These are phyloP conservation scores for Murina feae DNA, from an alignment of 2,113 vertebrate genomes.

Conservation along the genomic window DNA sequence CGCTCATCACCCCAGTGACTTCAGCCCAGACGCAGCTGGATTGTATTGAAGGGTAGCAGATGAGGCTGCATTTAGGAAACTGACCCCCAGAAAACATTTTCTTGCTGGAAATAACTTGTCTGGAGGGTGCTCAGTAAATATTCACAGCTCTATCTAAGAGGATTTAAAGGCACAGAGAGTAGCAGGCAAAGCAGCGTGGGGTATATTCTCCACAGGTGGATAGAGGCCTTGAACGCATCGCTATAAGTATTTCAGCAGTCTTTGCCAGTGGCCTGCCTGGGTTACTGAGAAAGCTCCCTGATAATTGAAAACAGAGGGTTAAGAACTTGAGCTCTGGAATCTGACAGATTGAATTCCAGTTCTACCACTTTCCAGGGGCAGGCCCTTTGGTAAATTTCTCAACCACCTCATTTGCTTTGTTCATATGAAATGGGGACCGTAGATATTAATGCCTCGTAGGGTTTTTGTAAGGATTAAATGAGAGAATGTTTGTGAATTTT, in stretches of 20 bases:
- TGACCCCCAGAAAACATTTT: not conserved
- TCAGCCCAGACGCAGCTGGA: not conserved
- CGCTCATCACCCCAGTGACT: not conserved
- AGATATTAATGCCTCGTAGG: not conserved
- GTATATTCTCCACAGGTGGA: not conserved
- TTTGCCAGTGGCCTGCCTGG: not conserved
- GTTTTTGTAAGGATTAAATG: not conserved
- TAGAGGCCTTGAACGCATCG: not conserved
- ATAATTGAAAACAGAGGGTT: not conserved
- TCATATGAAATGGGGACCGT: not conserved
- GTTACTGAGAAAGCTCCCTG: not conserved
- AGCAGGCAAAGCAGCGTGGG: not conserved
- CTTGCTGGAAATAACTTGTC: conserved; percentile 3
- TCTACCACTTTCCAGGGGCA: not conserved
- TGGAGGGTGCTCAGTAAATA: not conserved
- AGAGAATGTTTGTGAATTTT: not conserved
- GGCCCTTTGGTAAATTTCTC: not conserved
- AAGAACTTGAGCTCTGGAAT: not conserved
- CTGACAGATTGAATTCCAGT: not conserved
- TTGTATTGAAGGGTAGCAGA: not conserved
- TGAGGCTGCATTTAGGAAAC: not conserved
- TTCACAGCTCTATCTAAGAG: not conserved
- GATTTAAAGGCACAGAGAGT: not conserved
- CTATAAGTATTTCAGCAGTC: not conserved
- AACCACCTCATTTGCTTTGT: not conserved